Evolutionary conservation across 2,888 invertebrate genomes (phyloP), one percentile per base, ranked within the genome.

Genomic region (Flabesymbios commensalis): DNA sequence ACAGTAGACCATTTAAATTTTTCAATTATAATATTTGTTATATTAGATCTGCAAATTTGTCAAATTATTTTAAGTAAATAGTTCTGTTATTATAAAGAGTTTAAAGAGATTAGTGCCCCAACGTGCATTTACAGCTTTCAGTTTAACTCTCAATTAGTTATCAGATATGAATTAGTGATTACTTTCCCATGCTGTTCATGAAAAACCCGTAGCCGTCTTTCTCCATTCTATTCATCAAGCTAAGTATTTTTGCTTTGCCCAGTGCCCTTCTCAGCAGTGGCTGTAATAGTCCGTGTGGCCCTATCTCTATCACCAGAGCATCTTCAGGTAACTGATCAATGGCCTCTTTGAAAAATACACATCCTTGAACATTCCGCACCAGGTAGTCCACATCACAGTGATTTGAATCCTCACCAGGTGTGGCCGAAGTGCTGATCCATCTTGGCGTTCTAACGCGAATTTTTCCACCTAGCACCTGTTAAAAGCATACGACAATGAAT

Each of bases 401-500:
- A 78, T 88, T 87, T 0, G 93, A 90, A 51, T 28, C n/a, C 3
- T 43, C 24, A 82, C 91, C 89, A 0, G 94, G 92, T 22, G 17
- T 52, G 75, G 95, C 90, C 55, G 94, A 94, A 31, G 93, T 90
- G 60, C 93, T 93, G 57, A 96, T 86, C 96, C 96, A 97, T 10
- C 53, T 10, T 19, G 32, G 10, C 39, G 53, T 53, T 5, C 28
- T 49, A n/a, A n/a, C n/a, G n/a, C n/a, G n/a, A n/a, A n/a, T n/a
- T n/a, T n/a, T n/a, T n/a, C n/a, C n/a, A n/a, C n/a, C n/a, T n/a
- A n/a, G n/a, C n/a, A n/a, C n/a, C n/a, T n/a, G n/a, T n/a, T n/a
- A n/a, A n/a, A n/a, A n/a, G n/a, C n/a, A n/a, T n/a, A n/a, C n/a
- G n/a, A n/a, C n/a, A n/a, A n/a, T n/a, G n/a, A n/a, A n/a, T n/a